These are phyloP conservation scores for Fopius arisanus DNA, from an alignment of 1,140 invertebrate genomes.

Conservation along the genomic window DNA sequence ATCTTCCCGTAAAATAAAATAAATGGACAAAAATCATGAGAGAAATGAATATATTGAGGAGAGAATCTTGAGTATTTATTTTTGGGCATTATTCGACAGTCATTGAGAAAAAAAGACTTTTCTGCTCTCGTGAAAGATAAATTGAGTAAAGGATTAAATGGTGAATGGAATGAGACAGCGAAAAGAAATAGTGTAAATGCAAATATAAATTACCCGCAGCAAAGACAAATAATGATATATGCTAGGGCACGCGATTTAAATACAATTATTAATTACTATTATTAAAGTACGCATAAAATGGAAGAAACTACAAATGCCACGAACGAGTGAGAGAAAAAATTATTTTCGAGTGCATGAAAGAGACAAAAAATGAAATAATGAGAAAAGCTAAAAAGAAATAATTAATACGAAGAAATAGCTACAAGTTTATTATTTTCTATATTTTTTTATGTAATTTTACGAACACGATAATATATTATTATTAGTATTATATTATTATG, in stretches of 20 bases:
- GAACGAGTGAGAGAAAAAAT: constrained; percentile 16
- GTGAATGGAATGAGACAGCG: background rate
- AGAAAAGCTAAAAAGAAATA: constrained; percentile 34
- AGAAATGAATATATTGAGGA: background rate
- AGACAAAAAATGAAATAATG: constrained; percentile 37
- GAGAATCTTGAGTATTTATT: constrained; percentile 14
- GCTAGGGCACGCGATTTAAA: constrained; percentile 17
- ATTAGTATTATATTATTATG: constrained; percentile 57
- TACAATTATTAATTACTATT: constrained; percentile 21
- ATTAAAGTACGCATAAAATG: constrained; percentile 21
- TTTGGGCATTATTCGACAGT: constrained; percentile 23
- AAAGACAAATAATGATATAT: constrained; percentile 19
- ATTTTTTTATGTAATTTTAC: constrained; percentile 66
- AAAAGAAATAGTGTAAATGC: constrained; percentile 16
- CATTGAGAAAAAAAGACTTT: constrained; percentile 19
- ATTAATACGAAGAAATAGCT: constrained; percentile 41
- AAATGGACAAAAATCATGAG: background rate
- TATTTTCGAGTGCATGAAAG: constrained; percentile 33
- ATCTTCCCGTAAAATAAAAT: constrained; percentile 2
- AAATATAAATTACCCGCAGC: constrained; percentile 10
- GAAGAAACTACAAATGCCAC: background rate
- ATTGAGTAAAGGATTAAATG: background rate
- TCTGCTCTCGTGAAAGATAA: constrained; percentile 12
- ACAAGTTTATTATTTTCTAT: constrained; percentile 64
- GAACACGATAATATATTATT: constrained; percentile 62